Evolutionary conservation across 2,113 vertebrate species (phyloP).

Genomic region (Thomomys bottae): DNA sequence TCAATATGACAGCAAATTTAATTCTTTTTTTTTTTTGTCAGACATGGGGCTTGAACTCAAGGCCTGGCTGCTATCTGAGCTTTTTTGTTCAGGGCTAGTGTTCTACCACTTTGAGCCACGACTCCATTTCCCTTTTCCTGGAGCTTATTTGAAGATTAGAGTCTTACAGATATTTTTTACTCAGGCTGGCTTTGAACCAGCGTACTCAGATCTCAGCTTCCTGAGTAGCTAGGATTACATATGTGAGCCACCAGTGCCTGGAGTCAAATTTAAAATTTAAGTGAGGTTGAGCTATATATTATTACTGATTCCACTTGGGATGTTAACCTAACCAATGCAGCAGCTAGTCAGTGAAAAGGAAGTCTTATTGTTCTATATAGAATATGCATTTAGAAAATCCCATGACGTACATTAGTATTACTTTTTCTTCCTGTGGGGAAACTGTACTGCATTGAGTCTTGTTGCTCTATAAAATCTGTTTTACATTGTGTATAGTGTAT

Average conservation of each 20-base stretch:
- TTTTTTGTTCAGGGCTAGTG: too few species aligned
- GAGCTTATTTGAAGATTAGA: too few species aligned
- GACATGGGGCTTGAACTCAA: too few species aligned
- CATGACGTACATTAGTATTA: background rate
- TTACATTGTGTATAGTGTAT: background rate
- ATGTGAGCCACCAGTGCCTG: too few species aligned
- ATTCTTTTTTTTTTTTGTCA: too few species aligned
- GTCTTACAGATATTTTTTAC: too few species aligned
- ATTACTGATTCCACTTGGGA: background rate
- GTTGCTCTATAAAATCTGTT: background rate
- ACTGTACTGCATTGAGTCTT: background rate
- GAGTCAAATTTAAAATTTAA: background rate
- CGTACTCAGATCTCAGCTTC: too few species aligned
- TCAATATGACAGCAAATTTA: constrained; percentile 30
- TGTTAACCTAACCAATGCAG: background rate
- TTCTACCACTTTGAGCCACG: too few species aligned
- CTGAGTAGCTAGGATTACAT: too few species aligned
- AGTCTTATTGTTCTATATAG: background rate
- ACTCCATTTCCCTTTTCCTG: too few species aligned
- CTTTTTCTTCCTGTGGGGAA: background rate
- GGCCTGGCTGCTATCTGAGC: too few species aligned
- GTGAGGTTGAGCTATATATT: background rate
- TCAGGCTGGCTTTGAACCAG: too few species aligned
- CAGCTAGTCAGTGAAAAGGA: background rate
- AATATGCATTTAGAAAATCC: background rate